Evolutionary conservation across 2,113 vertebrate species (phyloP), one percentile per base, ranked within the genome.

Genomic region (Heterotis niloticus): DNA sequence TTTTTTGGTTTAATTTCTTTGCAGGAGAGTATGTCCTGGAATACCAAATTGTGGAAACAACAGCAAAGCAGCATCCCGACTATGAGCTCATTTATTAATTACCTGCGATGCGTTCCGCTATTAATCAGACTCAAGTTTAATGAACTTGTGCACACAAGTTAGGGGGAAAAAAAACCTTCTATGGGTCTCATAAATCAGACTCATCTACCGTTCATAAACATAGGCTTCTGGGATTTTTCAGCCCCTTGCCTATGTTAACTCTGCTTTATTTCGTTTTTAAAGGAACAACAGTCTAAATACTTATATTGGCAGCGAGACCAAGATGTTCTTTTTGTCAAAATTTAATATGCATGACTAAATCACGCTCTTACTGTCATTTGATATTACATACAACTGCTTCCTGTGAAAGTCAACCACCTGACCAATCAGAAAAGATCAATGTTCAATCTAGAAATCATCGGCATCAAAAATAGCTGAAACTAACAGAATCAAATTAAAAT

Each of bases 71-170:
- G 14, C 23, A 29, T 20, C 64, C 64, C 7, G 72, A 14, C 72
- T 18, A 59, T 64, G 11, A 34, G 24, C 75, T 69, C 18, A 17
- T 77, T 77, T 77, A 80, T 80, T 80, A 80, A 80, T 76, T 80
- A 80, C 67, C 79, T 62, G 56, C 69, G 59, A 69, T 11, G 18
- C 10, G 20, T 44, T n/a, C 64, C 29, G 1, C 79, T 26, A 80
- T 77, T 76, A 77, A 80, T 80, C 79, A 69, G 79, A 57, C 74
- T 71, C 75, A 71, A 24, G 29, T 80, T 80, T 80, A 80, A 80
- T 80, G 79, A 80, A 80, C 75, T 80, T 80, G 79, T 80, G 79
- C 79, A 80, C 66, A 80, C 74, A 70, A 76, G 56, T 77, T 44
- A 70, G 79, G 56, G 69, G 76, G 76, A 80, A 75, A 73, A 34